Evolutionary conservation across 1,140 invertebrate genomes (phyloP).

Genomic region (Magallana gigas): DNA sequence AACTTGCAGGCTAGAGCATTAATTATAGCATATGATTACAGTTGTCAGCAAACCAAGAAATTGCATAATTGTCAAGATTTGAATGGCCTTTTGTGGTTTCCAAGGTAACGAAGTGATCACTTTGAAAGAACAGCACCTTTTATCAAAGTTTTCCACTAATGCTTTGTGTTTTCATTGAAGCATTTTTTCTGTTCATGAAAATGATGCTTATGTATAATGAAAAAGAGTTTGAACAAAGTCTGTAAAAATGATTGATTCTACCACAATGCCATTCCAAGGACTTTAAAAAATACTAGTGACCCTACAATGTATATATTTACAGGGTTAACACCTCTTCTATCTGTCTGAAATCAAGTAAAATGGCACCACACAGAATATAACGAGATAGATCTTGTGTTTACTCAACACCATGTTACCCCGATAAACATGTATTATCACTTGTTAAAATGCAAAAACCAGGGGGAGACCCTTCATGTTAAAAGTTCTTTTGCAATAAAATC

Average conservation of each 20-base stretch:
- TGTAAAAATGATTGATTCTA: too few species aligned
- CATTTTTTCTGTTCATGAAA: too few species aligned
- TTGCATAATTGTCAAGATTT: not conserved
- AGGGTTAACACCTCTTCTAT: not conserved
- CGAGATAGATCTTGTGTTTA: conserved; percentile 17
- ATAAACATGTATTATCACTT: conserved; percentile 33
- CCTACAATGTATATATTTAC: not conserved
- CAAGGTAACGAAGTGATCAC: not conserved
- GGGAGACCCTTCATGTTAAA: not conserved
- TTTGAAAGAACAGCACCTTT: not conserved
- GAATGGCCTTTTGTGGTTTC: conserved; percentile 11
- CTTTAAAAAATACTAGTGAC: not conserved
- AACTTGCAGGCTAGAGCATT: not conserved
- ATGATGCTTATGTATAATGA: too few species aligned
- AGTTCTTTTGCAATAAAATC: not conserved
- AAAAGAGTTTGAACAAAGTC: too few species aligned
- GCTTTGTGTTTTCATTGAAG: not conserved
- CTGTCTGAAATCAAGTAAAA: conserved; percentile 1
- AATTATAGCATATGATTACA: conserved; percentile 18
- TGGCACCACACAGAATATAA: not conserved
- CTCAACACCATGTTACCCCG: not conserved
- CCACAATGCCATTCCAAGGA: too few species aligned
- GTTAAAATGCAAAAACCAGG: not conserved
- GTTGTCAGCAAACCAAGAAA: conserved; percentile 21
- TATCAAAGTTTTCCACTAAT: not conserved